phyloP scores from a whole-genome alignment of 2,113 vertebrate genomes.

The Lophochroa leadbeateri region DNA sequence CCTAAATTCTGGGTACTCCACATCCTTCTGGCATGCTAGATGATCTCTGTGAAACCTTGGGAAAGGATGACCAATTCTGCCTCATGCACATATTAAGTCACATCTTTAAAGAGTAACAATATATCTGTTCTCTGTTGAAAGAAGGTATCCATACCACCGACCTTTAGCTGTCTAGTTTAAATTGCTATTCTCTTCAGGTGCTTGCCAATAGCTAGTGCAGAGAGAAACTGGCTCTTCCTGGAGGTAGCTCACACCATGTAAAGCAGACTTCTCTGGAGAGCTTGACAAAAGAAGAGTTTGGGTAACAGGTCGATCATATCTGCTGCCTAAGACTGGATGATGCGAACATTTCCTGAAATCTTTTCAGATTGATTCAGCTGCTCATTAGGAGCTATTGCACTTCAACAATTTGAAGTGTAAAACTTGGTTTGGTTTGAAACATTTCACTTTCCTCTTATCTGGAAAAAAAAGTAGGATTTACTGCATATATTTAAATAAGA shows the following conservation, averaged over 20 bases:
- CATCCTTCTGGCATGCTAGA: neutral
- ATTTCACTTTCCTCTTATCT: conserved; percentile 7
- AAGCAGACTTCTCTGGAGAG: neutral
- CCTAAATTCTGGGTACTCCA: neutral
- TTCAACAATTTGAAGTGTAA: neutral
- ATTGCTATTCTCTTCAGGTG: neutral
- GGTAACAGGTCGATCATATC: neutral
- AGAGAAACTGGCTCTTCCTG: neutral
- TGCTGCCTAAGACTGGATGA: neutral
- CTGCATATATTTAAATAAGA: conserved; percentile 24
- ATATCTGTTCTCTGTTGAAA: neutral
- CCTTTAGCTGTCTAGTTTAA: neutral
- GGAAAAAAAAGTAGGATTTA: conserved; percentile 24
- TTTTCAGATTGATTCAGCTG: neutral
- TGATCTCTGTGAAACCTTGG: neutral
- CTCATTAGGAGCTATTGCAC: conserved; percentile 26
- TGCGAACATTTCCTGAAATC: neutral
- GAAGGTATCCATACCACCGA: neutral
- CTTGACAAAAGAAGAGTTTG: neutral
- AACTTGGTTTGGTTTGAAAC: conserved; percentile 6
- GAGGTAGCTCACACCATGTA: neutral
- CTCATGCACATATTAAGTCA: neutral
- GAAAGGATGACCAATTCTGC: neutral
- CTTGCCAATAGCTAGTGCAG: neutral
- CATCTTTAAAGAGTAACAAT: neutral